phyloP scores from a whole-genome alignment of 2,113 vertebrate genomes.

The Paramormyrops kingsleyae region DNA sequence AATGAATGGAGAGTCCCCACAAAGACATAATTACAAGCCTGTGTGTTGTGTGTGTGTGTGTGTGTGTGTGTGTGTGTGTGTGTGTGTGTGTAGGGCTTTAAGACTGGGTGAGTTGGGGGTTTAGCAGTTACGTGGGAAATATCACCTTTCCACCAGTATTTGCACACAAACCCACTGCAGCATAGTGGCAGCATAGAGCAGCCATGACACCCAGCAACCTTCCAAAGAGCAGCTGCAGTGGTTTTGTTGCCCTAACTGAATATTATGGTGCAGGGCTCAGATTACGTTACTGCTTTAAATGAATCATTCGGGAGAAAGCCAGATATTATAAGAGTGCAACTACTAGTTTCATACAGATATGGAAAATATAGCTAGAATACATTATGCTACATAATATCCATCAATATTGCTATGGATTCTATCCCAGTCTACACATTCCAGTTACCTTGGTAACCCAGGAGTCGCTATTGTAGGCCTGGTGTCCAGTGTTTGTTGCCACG shows the following conservation, averaged over 20 bases:
- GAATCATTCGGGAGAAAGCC: not conserved
- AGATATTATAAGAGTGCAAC: constrained; percentile 23
- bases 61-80: not conserved
- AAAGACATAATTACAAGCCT: not conserved
- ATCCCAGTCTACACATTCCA: constrained; percentile 12
- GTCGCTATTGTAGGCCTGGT: not conserved
- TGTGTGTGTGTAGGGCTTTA: not conserved
- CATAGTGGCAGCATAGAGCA: not conserved
- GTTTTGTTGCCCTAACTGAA: constrained; percentile 21
- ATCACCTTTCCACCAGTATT: not conserved
- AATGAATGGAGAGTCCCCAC: too few species aligned
- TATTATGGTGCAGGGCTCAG: constrained; percentile 8
- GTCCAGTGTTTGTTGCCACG: not conserved
- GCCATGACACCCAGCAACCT: not conserved
- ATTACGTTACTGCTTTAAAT: constrained; percentile 10
- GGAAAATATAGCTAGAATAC: not conserved
- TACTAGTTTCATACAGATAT: constrained; percentile 1
- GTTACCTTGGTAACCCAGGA: constrained; percentile 19
- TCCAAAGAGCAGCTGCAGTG: constrained; percentile 17
- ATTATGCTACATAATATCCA: not conserved
- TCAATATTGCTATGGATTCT: not conserved
- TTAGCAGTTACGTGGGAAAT: constrained; percentile 6
- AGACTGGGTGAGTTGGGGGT: not conserved
- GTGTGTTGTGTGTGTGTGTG: not conserved
- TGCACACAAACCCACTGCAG: constrained; percentile 11